Base-by-base conservation (phyloP, 92 coral and sea anemone species). In the Siderastrea siderea region DNA sequence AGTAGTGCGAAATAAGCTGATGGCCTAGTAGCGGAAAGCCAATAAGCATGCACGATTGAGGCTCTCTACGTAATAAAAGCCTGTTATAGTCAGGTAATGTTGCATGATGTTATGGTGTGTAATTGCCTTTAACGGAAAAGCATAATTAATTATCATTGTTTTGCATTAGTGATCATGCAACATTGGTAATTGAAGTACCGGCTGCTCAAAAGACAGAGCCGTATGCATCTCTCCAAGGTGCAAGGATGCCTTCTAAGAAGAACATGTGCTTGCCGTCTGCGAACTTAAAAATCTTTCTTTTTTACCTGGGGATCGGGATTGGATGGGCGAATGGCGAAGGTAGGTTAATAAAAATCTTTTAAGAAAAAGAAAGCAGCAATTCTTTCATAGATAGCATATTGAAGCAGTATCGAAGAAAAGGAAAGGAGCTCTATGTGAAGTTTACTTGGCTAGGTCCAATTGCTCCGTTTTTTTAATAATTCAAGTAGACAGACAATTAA, bases 321-420 rank as follows among this genome's bases (percentile, higher is more conserved):
- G 54, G 5, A 5, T 59, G 46, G 59, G 13, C 81, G 14, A 44
- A 58, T n/a, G 68, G 81, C 51, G 81, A 77, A 77, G 81, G 81
- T 77, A 59, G 3, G 81, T 75, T 45, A 12, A 1, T 77, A 17
- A n/a, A 2, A 74, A 52, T 1, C 14, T 14, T 8, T 4, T 12
- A 4, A 71, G 6, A 43, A 48, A 16, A 52, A 4, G 38, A 26
- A 26, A 26, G 38, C 38, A 26, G 38, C 38, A 26, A 26, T 26
- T 26, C 38, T 26, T 26, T 26, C 38, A 0, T 26, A 26, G 38
- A 26, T 26, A 26, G 38, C 38, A 26, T 26, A 26, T 26, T 26
- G 38, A 26, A 26, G 38, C 38, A 26, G 38, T 26, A 26, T 26
- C 38, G 38, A 26, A 26, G 38, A 26, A 26, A 26, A 26, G 38